These are phyloP conservation scores for Helostoma temminkii DNA, from an alignment of 2,797 vertebrate genomes.

Conservation along the genomic window DNA sequence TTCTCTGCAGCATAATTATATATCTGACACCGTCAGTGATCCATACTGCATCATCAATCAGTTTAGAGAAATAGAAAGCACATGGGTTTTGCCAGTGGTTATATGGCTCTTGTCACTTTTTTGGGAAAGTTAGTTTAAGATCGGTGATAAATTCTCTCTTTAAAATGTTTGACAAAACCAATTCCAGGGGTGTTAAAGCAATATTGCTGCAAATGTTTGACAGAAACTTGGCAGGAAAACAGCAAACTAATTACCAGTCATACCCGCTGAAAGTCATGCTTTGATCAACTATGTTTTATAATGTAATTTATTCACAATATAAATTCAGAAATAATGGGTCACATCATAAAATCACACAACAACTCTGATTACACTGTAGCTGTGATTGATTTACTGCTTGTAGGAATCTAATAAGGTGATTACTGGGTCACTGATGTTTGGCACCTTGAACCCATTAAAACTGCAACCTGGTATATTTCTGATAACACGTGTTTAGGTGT, in stretches of 20 bases:
- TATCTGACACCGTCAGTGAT: slow-evolving; percentile 66
- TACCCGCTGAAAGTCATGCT: slow-evolving; percentile 37
- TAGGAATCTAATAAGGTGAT: slow-evolving; percentile 35
- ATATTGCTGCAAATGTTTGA: slow-evolving; percentile 32
- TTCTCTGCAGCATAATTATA: slow-evolving; percentile 69
- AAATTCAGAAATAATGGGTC: slow-evolving; percentile 36
- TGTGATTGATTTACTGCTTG: slow-evolving; percentile 38
- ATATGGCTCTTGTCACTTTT: slow-evolving; percentile 11
- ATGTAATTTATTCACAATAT: slow-evolving; percentile 40
- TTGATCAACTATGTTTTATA: slow-evolving; percentile 37
- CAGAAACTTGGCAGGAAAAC: slow-evolving; percentile 50
- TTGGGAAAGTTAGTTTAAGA: slow-evolving; percentile 32
- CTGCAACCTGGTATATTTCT: slow-evolving; percentile 7
- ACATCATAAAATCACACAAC: slow-evolving; percentile 30
- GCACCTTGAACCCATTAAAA: slow-evolving; percentile 2
- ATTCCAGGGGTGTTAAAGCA: slow-evolving; percentile 41
- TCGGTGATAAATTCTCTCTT: slow-evolving; percentile 24
- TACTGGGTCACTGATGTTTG: slow-evolving; percentile 23
- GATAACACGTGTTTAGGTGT: neutral
- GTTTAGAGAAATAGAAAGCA: slow-evolving; percentile 47
- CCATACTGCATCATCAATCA: slow-evolving; percentile 60
- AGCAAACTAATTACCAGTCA: slow-evolving; percentile 48
- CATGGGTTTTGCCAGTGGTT: slow-evolving; percentile 26
- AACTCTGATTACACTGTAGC: slow-evolving; percentile 50
- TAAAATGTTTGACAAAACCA: slow-evolving; percentile 25